A percentile compares a stretch with the other conserved stretches of the same genome.
Conservation (phyloP, 2,113 vertebrate species). For the Cheirogaleus medius region DNA sequence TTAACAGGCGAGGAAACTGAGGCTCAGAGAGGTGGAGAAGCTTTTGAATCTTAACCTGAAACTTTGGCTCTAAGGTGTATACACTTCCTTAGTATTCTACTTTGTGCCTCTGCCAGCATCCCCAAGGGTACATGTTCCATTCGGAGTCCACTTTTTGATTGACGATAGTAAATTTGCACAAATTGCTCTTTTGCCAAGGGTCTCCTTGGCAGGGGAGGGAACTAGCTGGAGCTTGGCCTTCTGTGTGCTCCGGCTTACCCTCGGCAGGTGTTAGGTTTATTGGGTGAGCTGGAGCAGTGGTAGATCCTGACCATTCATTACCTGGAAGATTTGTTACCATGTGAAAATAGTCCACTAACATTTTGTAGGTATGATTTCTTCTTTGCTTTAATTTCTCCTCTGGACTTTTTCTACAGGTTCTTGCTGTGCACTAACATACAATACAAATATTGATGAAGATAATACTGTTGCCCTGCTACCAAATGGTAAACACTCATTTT, state of each 20-base stretch:
- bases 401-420: conserved; percentile 83
- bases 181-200: background rate
- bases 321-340: background rate
- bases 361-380: background rate
- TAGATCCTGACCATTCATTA: background rate
- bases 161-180: background rate
- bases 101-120: background rate
- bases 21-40: background rate
- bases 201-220: background rate
- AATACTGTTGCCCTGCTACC: conserved; percentile 90
- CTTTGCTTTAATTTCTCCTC: background rate
- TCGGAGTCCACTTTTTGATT: background rate
- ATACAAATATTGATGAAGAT: conserved; percentile 93
- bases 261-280: background rate
- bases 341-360: background rate
- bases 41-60: background rate
- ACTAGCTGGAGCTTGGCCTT: background rate
- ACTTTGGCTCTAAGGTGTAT: background rate
- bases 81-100: background rate
- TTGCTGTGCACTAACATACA: conserved; percentile 89
- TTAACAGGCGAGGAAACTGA: background rate
- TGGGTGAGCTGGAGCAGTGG: background rate
- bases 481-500: conserved; percentile 84
- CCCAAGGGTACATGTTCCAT: fast-evolving
- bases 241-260: background rate